Base-by-base conservation (phyloP, 2,113 vertebrate genomes). In the Maccullochella peelii region DNA sequence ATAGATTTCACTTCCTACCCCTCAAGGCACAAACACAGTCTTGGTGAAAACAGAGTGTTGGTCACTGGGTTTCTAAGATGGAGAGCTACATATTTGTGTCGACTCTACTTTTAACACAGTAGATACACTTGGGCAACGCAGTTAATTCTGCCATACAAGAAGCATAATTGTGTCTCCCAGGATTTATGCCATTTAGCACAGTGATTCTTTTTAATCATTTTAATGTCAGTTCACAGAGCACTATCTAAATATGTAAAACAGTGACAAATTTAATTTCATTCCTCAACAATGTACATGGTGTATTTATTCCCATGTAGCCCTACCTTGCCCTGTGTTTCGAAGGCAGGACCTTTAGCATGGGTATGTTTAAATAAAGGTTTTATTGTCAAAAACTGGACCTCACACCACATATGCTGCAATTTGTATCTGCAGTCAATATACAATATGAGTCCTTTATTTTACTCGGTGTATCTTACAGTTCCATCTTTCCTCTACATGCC, bases 1-100 rank as follows among this genome's bases (percentile, higher is more conserved):
- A 85, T 76, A 71, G 80, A 88, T 86, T 85, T 84, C 7, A 77
- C 77, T 81, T 77, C 79, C 55, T 73, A n/a, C 57, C 67, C 76
- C 79, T 83, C 38, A 23, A 86, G 80, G 70, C 73, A 85, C 30
- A 20, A 73, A 70, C 27, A 8, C 72, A 78, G 40, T 77, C 78
- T 73, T 61, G 42, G 78, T 82, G 52, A 78, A 83, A 63, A 44
- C 55, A 63, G 36, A 54, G 57, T 47, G 50, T 65, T 81, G 25
- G 55, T 73, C 74, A 68, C 10, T 50, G 62, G 16, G 12, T 44
- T 44, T 67, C 16, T 23, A 61, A 68, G 38, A 79, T 79, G n/a
- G 20, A 80, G 25, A 25, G 61, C 50, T 33, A 44, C 52, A 85
- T 12, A 67, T 44, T 36, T 65, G 33, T 33, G 5, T 55, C 27